These are phyloP conservation scores for Drymodes brunneopygia DNA, from an alignment of 2,113 vertebrate genomes.

Conservation along the genomic window DNA sequence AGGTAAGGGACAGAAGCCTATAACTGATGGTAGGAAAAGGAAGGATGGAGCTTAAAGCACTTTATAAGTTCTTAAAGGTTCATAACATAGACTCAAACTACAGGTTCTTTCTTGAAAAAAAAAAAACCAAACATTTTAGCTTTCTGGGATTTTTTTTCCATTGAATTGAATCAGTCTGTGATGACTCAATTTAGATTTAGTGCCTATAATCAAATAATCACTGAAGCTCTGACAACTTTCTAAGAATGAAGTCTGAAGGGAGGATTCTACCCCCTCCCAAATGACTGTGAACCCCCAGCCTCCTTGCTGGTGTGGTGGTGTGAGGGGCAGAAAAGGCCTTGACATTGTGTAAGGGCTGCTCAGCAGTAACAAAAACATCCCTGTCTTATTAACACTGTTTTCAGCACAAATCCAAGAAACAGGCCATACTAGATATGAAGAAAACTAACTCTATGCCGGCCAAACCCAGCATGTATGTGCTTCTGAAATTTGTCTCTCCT, in stretches of 20 bases:
- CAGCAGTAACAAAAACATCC: background rate
- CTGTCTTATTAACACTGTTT: background rate
- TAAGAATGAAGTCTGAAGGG: background rate
- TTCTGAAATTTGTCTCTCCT: background rate
- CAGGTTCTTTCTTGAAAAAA: background rate
- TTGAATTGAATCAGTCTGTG: background rate
- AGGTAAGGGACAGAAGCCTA: background rate
- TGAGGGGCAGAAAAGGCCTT: background rate
- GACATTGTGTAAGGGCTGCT: background rate
- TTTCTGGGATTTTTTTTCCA: background rate
- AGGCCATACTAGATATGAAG: no score
- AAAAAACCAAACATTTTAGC: background rate
- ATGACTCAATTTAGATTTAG: background rate
- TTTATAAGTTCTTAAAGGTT: background rate
- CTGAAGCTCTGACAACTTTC: background rate
- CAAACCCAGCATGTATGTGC: background rate
- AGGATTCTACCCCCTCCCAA: background rate
- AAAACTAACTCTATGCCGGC: background rate
- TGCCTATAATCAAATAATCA: background rate
- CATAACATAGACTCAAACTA: background rate
- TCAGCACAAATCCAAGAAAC: background rate
- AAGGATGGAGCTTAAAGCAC: background rate
- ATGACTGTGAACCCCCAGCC: no score
- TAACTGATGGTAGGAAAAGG: background rate
- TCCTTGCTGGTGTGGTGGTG: rapidly evolving